Percentiles rank a stretch among this genome's conserved stretches.
phyloP scores from a whole-genome alignment of 1,140 invertebrate genomes.

The Drosophila sucinea region DNA sequence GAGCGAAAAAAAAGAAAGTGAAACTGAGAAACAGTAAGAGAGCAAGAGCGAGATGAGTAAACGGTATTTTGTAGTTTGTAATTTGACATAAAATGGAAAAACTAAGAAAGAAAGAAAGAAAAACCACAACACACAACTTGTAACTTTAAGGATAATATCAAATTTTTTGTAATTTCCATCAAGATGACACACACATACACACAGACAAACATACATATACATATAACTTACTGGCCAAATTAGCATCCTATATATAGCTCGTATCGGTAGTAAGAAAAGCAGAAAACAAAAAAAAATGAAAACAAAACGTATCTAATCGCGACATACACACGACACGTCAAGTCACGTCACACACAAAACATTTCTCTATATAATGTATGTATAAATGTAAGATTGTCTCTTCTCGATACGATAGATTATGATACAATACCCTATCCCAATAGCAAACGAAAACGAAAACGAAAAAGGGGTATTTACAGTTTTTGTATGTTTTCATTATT shows the following conservation, averaged over 20 bases:
- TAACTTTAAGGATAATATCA: conserved; percentile 5
- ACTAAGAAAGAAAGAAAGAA: not conserved
- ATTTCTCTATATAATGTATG: conserved; percentile 70
- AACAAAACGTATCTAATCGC: conserved; percentile 3
- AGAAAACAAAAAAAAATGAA: not conserved
- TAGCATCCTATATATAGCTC: conserved; percentile 65
- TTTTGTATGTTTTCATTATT: not conserved
- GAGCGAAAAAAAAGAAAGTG: not conserved
- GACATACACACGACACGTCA: conserved; percentile 10
- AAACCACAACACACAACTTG: not conserved
- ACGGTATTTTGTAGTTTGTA: conserved; percentile 11
- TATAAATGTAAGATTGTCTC: conserved; percentile 61
- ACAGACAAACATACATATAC: conserved; percentile 40
- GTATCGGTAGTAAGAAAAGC: conserved; percentile 40
- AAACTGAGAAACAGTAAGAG: not conserved
- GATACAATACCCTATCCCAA: not conserved
- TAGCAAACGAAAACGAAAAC: not conserved
- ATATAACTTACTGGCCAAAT: conserved; percentile 70
- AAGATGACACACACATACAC: conserved; percentile 32
- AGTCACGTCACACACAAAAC: conserved; percentile 32
- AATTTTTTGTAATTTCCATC: conserved; percentile 9
- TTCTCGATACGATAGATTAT: not conserved
- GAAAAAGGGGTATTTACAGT: not conserved
- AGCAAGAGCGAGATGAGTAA: not conserved
- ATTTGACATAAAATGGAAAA: conserved; percentile 7